Evolutionary conservation across 2,113 vertebrate species (phyloP), one percentile per base, ranked within the genome.

Genomic region (Tylochromis polylepis): DNA sequence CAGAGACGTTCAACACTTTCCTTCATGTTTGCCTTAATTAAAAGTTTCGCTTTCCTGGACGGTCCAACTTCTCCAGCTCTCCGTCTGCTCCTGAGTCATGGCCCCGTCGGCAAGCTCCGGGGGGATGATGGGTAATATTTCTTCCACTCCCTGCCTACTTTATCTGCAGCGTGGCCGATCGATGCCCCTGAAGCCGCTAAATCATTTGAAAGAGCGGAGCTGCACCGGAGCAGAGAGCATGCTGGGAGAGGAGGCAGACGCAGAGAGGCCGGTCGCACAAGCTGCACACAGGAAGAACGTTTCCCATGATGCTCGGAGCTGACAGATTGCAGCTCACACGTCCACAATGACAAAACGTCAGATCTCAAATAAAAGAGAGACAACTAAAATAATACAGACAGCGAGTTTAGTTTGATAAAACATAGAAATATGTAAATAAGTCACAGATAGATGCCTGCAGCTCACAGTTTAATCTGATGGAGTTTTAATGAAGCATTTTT

Each of bases 101-200:
- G 93, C 88, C 88, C 89, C 15, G 24, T 24, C 43, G 29, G 43
- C 70, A 41, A 72, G 67, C 82, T 88, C 62, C 77, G 46, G 72
- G 46, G 77, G 88, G 59, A 85, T 86, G 91, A 92, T 87, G 90
- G 91, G 90, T 93, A 85, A 93, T 94, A 93, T 94, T 93, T 93
- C 92, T 92, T 87, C 87, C 84, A 27, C 85, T 51, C 60, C 22
- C 22, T 27, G 43, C 70, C 70, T 79, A 65, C 78, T 85, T 85
- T 85, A 79, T 85, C 84, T 91, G 89, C 92, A 90, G 90, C 85
- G 75, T 67, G 56, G 89, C 89, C 88, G 92, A 94, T 94, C 93
- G 92, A 94, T 94, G 91, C 81, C 88, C 67, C 86, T 38, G 70
- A 88, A 86, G 92, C 81, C 57, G 86, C 85, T 93, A 92, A 94